phyloP scores from a whole-genome alignment of 2,113 vertebrate genomes.

The Rhombomys opimus region DNA sequence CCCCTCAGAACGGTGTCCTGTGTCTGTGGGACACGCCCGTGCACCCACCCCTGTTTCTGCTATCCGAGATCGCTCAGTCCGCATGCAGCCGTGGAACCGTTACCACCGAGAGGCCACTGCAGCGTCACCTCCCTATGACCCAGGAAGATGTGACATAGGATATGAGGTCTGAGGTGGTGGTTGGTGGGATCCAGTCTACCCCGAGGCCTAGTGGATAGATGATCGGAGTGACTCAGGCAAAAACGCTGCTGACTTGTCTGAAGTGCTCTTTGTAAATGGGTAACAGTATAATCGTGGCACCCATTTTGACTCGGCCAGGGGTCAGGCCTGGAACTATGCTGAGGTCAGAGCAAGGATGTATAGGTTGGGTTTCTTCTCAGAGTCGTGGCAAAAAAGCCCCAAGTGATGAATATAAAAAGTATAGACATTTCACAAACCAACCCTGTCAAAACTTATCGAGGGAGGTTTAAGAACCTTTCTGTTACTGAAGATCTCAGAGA shows the following conservation, averaged over 20 bases:
- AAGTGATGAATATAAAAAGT: neutral
- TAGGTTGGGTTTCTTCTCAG: neutral
- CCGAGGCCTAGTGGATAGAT: neutral
- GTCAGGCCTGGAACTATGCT: neutral
- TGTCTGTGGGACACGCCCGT: slow-evolving; percentile 38
- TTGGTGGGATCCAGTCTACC: neutral
- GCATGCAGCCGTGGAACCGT: neutral
- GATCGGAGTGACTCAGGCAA: neutral
- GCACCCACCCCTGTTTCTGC: slow-evolving; percentile 2
- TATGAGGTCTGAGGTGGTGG: neutral
- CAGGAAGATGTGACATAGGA: neutral
- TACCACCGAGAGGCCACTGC: neutral
- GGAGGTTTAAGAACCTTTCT: neutral
- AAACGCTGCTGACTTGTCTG: neutral
- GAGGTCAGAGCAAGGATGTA: neutral
- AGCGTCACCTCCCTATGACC: slow-evolving; percentile 52
- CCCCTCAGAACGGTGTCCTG: neutral
- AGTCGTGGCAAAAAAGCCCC: accelerated
- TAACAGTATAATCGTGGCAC: neutral
- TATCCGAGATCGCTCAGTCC: slow-evolving; percentile 59
- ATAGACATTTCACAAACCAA: neutral
- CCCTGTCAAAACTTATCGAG: neutral
- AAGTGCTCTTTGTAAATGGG: neutral
- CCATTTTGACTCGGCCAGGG: neutral
- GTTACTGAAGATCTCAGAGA: neutral